Percentiles rank a stretch among this genome's conserved stretches.
Evolutionary conservation across 2,888 invertebrate species (phyloP).

Genomic region (Cosmia trapezina): DNA sequence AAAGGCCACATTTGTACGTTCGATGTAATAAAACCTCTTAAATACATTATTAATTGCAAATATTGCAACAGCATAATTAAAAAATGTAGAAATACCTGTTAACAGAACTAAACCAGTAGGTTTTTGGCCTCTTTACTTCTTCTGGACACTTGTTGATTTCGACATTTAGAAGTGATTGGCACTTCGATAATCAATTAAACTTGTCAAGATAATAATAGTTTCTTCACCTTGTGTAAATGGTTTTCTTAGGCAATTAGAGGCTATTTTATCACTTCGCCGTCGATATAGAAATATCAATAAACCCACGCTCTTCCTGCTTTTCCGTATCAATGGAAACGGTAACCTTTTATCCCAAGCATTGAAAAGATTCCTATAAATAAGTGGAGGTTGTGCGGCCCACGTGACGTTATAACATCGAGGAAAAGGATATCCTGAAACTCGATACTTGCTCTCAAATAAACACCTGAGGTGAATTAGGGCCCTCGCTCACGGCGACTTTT

Average conservation of each 20-base stretch:
- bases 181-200: no score
- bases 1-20: not conserved
- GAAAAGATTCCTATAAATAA: conserved; percentile 22
- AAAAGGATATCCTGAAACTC: conserved; percentile 16
- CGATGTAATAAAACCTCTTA: not conserved
- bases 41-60: not conserved
- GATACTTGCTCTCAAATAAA: conserved; percentile 22
- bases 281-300: not conserved
- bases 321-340: conserved; percentile 15
- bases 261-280: not conserved
- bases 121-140: no score
- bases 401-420: conserved; percentile 27
- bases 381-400: conserved; percentile 1
- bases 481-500: no score
- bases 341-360: conserved; percentile 15
- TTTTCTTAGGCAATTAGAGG: not conserved
- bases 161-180: no score
- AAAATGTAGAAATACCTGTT: not conserved
- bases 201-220: not conserved
- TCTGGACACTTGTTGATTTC: no score
- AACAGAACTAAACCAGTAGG: not conserved
- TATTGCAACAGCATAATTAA: not conserved
- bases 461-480: no score
- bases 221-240: not conserved
- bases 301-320: not conserved